A percentile compares a stretch with the other conserved stretches of the same genome.
phyloP scores from a whole-genome alignment of 2,113 vertebrate species.

The Aegotheles bennettii region DNA sequence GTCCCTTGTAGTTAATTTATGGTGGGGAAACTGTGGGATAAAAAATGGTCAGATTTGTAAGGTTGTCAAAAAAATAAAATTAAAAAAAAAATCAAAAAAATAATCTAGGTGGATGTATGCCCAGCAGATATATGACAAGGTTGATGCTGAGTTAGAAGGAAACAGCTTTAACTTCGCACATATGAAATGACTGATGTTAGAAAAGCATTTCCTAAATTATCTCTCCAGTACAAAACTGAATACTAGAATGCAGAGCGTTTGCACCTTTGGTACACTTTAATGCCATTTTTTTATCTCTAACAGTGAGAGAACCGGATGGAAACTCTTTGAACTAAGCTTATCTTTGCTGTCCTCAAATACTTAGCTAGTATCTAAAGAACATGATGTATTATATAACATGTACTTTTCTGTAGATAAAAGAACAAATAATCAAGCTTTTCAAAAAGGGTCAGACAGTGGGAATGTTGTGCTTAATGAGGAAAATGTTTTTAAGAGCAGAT shows the following conservation, averaged over 20 bases:
- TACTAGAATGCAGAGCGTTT: background rate
- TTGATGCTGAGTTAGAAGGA: background rate
- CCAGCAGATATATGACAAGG: background rate
- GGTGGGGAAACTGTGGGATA: background rate
- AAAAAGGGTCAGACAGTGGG: background rate
- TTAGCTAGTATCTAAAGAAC: background rate
- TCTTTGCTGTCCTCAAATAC: background rate
- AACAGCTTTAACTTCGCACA: background rate
- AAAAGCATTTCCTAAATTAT: background rate
- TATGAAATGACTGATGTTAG: background rate
- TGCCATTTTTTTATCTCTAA: background rate
- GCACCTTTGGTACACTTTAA: background rate
- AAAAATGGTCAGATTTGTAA: background rate
- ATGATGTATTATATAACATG: background rate
- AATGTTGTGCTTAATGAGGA: background rate
- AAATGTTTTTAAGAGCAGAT: background rate
- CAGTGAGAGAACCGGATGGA: background rate
- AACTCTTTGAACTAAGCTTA: background rate
- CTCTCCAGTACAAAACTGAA: background rate
- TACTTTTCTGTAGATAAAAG: background rate
- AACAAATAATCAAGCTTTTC: background rate
- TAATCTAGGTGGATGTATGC: background rate
- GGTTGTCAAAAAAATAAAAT: background rate
- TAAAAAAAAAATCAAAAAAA: no score
- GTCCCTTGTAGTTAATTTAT: background rate